Evolutionary conservation across 2,113 vertebrate species (phyloP).

Genomic region (Kryptolebias marmoratus): DNA sequence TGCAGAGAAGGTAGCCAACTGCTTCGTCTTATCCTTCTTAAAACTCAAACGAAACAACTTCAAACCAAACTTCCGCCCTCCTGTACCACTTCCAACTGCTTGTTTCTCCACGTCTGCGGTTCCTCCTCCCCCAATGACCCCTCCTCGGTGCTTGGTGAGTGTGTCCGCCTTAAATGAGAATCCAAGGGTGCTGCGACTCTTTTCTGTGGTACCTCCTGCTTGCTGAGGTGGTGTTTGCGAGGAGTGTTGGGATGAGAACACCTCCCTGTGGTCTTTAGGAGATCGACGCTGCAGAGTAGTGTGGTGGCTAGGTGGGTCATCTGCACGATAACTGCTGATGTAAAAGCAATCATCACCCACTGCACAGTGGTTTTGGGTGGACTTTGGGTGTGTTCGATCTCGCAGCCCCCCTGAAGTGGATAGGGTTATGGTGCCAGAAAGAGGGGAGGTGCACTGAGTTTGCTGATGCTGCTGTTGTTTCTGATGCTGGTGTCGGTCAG

Average conservation of each 20-base stretch:
- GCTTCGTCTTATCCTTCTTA: slow-evolving; percentile 97
- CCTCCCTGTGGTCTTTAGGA: slow-evolving; percentile 91
- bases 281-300: slow-evolving; percentile 92
- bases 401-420: slow-evolving; percentile 92
- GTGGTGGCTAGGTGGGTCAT: slow-evolving; percentile 89
- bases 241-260: slow-evolving; percentile 81
- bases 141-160: slow-evolving; percentile 89
- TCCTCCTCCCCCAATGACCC: slow-evolving; percentile 48
- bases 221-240: slow-evolving; percentile 84
- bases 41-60: slow-evolving; percentile 97
- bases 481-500: slow-evolving; percentile 86
- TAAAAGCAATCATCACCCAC: slow-evolving; percentile 84
- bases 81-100: slow-evolving; percentile 65
- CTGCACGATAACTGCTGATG: slow-evolving; percentile 91
- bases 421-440: slow-evolving; percentile 91
- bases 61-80: slow-evolving; percentile 91
- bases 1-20: slow-evolving; percentile 94
- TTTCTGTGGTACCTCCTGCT: slow-evolving; percentile 83
- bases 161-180: slow-evolving; percentile 95
- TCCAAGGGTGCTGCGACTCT: slow-evolving; percentile 92
- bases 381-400: slow-evolving; percentile 89
- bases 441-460: slow-evolving; percentile 94
- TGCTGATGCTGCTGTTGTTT: slow-evolving; percentile 78
- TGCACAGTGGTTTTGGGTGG: slow-evolving; percentile 84
- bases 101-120: slow-evolving; percentile 85